Evolutionary conservation across 2,797 vertebrate species (phyloP).

Genomic region (Eidolon dupreanum): DNA sequence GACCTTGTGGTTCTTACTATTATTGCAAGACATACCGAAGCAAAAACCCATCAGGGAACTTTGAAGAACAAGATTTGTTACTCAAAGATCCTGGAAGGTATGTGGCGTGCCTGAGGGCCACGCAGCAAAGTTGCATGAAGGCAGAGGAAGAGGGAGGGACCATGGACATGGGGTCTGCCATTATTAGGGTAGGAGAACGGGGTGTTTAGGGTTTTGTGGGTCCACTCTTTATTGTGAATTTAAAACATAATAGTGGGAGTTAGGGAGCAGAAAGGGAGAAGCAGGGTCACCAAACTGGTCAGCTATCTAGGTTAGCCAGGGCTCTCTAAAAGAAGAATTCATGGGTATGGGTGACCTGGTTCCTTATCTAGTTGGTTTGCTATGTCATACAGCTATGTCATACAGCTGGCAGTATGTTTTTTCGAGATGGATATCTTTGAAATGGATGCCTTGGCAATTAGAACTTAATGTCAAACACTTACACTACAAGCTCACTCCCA

Average conservation of each 20-base stretch:
- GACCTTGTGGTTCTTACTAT: not conserved
- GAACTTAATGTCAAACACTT: not conserved
- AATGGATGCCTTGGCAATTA: not conserved
- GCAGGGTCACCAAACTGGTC: not conserved
- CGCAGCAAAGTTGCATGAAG: not conserved
- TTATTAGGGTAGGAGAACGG: not conserved
- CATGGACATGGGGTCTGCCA: not conserved
- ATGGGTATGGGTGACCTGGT: not conserved
- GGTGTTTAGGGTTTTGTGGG: not conserved
- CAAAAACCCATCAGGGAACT: not conserved
- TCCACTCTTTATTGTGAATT: not conserved
- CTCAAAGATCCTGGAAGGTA: not conserved
- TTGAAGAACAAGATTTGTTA: not conserved
- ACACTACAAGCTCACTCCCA: not conserved
- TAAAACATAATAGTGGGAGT: not conserved
- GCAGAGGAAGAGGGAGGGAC: not conserved
- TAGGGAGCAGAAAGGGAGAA: not conserved
- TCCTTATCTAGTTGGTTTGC: not conserved
- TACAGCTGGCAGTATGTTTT: not conserved
- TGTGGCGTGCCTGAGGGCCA: not conserved
- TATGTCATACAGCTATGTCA: not conserved
- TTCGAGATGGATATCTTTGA: not conserved
- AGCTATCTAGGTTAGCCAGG: not conserved
- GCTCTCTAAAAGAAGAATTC: not conserved
- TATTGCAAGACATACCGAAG: not conserved